Base-by-base conservation (phyloP, 2,113 vertebrate species). In the Corythornis cristatus region DNA sequence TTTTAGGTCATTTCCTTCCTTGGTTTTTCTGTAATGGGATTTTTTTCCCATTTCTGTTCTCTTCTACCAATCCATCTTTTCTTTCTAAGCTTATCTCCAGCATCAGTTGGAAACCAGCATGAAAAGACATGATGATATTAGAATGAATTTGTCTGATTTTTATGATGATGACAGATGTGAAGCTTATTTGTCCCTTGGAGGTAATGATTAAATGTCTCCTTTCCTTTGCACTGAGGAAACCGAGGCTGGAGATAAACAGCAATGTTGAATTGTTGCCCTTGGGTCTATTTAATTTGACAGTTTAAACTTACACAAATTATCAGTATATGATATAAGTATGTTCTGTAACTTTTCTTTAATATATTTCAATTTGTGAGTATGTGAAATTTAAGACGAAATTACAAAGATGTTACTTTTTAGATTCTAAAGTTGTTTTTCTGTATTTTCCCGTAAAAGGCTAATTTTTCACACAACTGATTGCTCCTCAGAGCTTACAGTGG, bases 91-190 rank as follows among this genome's bases (percentile, higher is more conserved):
- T 83, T 83, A 67, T 83, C 12, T 81, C 35, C 45, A 71, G 10
- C 1, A 0, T 56, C 57, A 83, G 28, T 33, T 60, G 57, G 50
- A 90, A 23, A 90, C 16, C 51, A 81, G 18, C 40, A 75, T 53
- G 65, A 81, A 92, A 86, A 93, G 6, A 51, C 33, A 71, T 75
- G 7, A 89, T 90, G 78, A 29, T 72, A 87, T 75, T 88, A 86
- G 42, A 83, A 90, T 68, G 88, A 90, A 94, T 83, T 83, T 67
- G 22, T 90, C 83, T 94, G 76, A 88, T 81, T 90, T 94, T 92
- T 88, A 68, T 60, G 48, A 56, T 72, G 40, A 86, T 13, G 12
- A 78, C 40, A 92, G 48, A 90, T 74, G 21, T 46, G 40, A 70
- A 68, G 18, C 43, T 77, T 88, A 74, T 93, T 95, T 88, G 14